Conservation (phyloP, 2,797 vertebrate species). For the Uromys caudimaculatus region DNA sequence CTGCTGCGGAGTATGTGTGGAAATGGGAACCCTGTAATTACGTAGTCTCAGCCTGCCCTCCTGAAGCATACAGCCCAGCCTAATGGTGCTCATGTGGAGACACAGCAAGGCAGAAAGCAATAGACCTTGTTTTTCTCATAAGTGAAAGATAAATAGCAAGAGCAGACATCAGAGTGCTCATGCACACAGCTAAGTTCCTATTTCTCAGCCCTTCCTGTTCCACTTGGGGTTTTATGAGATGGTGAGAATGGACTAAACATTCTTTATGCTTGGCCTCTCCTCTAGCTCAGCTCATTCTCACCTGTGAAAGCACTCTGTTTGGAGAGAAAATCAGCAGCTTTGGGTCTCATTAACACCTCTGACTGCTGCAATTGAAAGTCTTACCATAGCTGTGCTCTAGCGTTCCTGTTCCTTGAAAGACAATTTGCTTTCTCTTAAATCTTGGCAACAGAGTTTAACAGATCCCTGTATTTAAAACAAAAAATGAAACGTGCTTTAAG, state of each 20-base stretch:
- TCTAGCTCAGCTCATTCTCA: conserved; percentile 40
- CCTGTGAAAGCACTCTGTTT: conserved; percentile 59
- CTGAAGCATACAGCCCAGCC: background rate
- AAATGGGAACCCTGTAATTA: background rate
- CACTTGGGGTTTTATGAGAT: conserved; percentile 48
- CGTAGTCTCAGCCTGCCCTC: background rate
- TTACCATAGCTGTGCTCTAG: background rate
- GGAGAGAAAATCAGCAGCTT: conserved; percentile 24
- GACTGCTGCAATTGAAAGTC: conserved; percentile 27
- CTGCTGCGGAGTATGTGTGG: background rate
- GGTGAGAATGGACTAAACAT: conserved; percentile 39
- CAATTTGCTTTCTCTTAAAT: conserved; percentile 30
- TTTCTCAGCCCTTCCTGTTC: conserved; percentile 33
- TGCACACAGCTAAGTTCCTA: conserved; percentile 34
- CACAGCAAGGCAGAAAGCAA: background rate
- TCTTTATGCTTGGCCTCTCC: conserved; percentile 59
- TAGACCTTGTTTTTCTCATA: conserved; percentile 38
- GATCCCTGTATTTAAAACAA: conserved; percentile 19
- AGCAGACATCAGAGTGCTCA: background rate
- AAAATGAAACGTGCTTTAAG: conserved; percentile 3
- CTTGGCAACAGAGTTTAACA: conserved; percentile 24
- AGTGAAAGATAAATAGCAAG: conserved; percentile 44
- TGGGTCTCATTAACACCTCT: conserved; percentile 56
- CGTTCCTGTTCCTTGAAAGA: background rate
- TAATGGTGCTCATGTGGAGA: background rate